phyloP scores from a whole-genome alignment of 2,113 vertebrate species.

The Cricetomys ansorgei region DNA sequence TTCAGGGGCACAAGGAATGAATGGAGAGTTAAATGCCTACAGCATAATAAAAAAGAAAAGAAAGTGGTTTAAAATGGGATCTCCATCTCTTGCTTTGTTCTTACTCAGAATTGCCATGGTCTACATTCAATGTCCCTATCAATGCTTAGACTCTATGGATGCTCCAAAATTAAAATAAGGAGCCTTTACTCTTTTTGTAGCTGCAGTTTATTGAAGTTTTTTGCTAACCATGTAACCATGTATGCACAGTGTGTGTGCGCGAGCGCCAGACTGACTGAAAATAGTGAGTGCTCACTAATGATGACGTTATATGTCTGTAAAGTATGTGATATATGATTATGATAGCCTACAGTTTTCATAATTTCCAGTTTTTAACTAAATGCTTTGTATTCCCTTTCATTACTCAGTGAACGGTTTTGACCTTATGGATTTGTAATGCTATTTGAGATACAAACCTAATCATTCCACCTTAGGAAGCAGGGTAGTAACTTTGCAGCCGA shows the following conservation, averaged over 20 bases:
- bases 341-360: neutral
- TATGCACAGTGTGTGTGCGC: neutral
- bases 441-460: neutral
- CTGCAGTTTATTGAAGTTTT: neutral
- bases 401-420: neutral
- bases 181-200: neutral
- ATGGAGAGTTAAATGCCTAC: neutral
- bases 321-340: neutral
- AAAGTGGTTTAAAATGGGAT: neutral
- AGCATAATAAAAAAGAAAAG: neutral
- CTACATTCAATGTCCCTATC: neutral
- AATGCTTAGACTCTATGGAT: neutral
- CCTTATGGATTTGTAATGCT: conserved; percentile 14
- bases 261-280: neutral
- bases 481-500: neutral
- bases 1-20: neutral
- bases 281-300: neutral
- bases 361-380: neutral
- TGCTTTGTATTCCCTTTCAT: neutral
- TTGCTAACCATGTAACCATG: neutral
- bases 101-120: neutral
- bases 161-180: conserved; percentile 27
- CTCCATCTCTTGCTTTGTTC: conserved; percentile 14
- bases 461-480: neutral
- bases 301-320: neutral